Base-by-base conservation (phyloP, 2,888 invertebrate species). In the Cristatella mucedo region DNA sequence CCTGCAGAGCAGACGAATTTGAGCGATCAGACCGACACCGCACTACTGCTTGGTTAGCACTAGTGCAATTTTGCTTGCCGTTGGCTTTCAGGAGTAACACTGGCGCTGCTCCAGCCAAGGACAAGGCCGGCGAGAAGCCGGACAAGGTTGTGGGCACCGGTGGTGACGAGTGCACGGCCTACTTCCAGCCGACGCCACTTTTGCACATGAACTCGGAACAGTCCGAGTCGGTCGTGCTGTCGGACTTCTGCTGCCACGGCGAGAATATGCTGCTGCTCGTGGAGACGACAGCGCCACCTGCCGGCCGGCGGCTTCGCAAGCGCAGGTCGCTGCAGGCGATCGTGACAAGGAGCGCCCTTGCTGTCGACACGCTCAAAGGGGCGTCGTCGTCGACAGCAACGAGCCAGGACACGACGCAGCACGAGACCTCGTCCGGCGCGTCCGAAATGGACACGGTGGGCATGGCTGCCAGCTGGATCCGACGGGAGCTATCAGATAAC, bases 241-340 rank as follows among this genome's bases (percentile, higher is more conserved):
- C 68, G 11, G 68, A 71, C 40, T 62, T 76, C 20, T 70, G 68
- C 53, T 72, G 74, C 2, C 63, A 73, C 44, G 71, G 70, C 3
- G 73, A 74, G 49, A 73, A 73, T 46, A 61, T 76, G 5, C 68
- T 75, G 38, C 64, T 77, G 4, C 64, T 74, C 46, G 72, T 76
- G 3, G 72, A 76, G 49, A 77, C 77, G 0, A 76, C 76, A 2
- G 73, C 73, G 1, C 74, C 74, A 1, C 62, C 63, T 3, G 57
- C 60, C 1, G 44, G 54, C 34, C 46, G 55, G 11, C 50, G 51
- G 37, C 52, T 52, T 32, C 49, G 56, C 21, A 59, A 55, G 41
- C 57, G 54, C 40, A 44, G 53, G 5, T 36, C 36, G 15, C 13
- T 26, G 13, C 36, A 36, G 26, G 26, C 16, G 18, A 36, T 16